These are phyloP conservation scores for Bergia puertoricense DNA, from an alignment of 92 coral and sea anemone genomes.

Conservation along the genomic window DNA sequence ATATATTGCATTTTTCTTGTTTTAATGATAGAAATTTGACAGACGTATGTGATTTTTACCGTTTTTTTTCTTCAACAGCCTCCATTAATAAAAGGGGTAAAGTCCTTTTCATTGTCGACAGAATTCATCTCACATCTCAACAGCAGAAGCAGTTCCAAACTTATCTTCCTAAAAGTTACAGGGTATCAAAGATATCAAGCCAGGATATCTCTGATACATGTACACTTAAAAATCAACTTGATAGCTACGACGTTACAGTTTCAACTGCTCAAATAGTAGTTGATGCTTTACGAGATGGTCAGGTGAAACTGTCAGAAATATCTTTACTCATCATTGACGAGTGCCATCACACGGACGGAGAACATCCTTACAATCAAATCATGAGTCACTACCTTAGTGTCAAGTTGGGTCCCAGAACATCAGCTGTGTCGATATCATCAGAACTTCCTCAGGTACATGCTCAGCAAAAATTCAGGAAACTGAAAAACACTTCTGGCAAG, in stretches of 20 bases:
- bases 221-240: constrained; percentile 59
- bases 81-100: constrained; percentile 33
- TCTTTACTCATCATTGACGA: constrained; percentile 88
- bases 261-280: constrained; percentile 92
- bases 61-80: too few species aligned
- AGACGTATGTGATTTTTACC: too few species aligned
- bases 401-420: constrained; percentile 59
- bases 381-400: constrained; percentile 81
- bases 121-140: constrained; percentile 83
- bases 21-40: too few species aligned
- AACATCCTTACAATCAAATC: constrained; percentile 84
- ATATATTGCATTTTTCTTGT: too few species aligned
- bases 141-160: constrained; percentile 79
- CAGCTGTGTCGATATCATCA: constrained; percentile 35
- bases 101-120: constrained; percentile 87
- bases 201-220: constrained; percentile 44
- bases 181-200: constrained; percentile 68
- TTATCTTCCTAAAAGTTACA: constrained; percentile 69
- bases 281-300: constrained; percentile 68
- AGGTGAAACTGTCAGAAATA: constrained; percentile 61
- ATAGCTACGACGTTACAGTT: constrained; percentile 66
- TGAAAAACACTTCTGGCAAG: too few species aligned
- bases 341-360: constrained; percentile 89
- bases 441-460: constrained; percentile 29
- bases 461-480: neutral